Base-by-base conservation (phyloP, 2,888 invertebrate species). In the Cotesia congregata region DNA sequence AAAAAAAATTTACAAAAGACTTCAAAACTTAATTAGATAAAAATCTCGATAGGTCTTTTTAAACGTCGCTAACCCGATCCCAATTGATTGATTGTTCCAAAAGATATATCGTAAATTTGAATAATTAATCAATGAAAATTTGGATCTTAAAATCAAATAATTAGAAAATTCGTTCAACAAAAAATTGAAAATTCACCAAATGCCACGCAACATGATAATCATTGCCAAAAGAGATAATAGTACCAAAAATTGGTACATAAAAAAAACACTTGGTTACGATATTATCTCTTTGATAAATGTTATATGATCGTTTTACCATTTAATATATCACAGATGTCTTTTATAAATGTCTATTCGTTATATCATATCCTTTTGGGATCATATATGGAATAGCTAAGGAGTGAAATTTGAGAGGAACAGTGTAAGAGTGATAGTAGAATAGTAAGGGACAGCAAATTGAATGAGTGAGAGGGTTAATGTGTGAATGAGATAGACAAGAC, bases 281-380 rank as follows among this genome's bases (percentile, higher is more conserved):
- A 71, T 80, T 78, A 80, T 76, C 75, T 72, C 68, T 78, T 77
- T 59, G 78, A 59, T 74, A 69, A 62, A 60, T 77, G 30, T 67
- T 78, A 67, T 76, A 30, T 76, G 15, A 15, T 69, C 75, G 62
- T 78, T 75, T 17, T 59, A 59, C 61, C 72, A 77, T 78, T 80
- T 80, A 76, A 75, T 77, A 61, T 67, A 75, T 80, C 81, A 79
- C 81, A 80, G 80, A 77, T 75, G 75, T 41, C n/a, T 41, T 76
- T 67, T 67, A 72, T 65, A 62, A 72, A 72, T 67, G 77, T 78
- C 67, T 77, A 78, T 79, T 77, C 67, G 78, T 77, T 77, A 81
- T 79, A 81, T 80, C 77, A 81, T 80, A 80, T 79, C 77, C 72
- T 71, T 70, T 67, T 62, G 76, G 76, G 7, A 50, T 50, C 50